Evolutionary conservation across 2,113 vertebrate species (phyloP), one percentile per base, ranked within the genome.

Genomic region (Brachyistius frenatus): DNA sequence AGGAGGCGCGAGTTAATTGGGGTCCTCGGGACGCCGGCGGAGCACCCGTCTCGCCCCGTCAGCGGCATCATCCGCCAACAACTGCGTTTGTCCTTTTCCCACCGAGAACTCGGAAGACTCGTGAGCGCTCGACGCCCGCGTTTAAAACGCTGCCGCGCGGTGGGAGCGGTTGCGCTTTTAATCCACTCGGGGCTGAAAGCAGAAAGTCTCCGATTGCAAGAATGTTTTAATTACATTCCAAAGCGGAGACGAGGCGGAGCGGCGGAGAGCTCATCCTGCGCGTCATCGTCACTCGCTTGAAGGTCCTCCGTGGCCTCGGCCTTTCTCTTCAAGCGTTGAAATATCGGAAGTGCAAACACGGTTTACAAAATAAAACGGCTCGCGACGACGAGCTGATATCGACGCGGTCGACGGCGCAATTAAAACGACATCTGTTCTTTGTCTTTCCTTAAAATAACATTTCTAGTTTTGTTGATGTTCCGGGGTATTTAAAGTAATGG

Each of bases 161-260:
- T 31, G 32, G 74, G 73, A 70, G 76, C 58, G 70, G 86, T 90
- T 68, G 52, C 0, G 11, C 39, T 75, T 23, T 63, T 88, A 87
- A 89, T 89, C 78, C 66, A 6, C 32, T 32, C 53, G 2, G 63
- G 0, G 49, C 78, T 73, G 73, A 78, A 66, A 67, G 75, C 77
- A 35, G 44, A 62, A 60, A 52, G 64, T 63, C 69, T 82, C 78
- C 15, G n/a, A 73, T 66, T 54, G 74, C 72, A 88, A 66, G 67
- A 90, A 89, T 87, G 77, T 88, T 87, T 90, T 86, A 89, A 90
- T 91, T 78, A 68, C 85, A 80, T 88, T 90, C 85, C 85, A 76
- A 36, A 79, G 66, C 53, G 75, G 69, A 83, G 76, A 66, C 76
- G 2, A 56, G 60, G 65, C 32, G 2, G 33, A 33, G 56, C 70